Evolutionary conservation across 1,140 invertebrate genomes (phyloP).

Genomic region (Conopomorpha cramerella): DNA sequence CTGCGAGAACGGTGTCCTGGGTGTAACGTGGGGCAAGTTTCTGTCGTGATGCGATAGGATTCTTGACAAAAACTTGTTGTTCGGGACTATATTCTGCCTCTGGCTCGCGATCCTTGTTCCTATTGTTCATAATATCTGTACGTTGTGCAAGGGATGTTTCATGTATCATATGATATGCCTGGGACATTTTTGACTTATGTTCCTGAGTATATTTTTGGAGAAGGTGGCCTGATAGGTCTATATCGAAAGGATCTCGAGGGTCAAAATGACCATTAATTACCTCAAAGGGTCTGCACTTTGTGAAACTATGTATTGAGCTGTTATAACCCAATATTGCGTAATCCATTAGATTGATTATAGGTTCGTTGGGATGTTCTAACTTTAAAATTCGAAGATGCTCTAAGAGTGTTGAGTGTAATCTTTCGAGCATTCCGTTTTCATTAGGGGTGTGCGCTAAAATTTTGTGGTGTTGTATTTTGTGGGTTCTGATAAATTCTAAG

Average conservation of each 20-base stretch:
- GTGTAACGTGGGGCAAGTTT: constrained; percentile 6
- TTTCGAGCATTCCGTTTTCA: too few species aligned
- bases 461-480: too few species aligned
- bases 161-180: background rate
- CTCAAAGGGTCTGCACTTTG: constrained; percentile 1
- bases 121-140: background rate
- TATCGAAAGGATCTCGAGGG: constrained; percentile 1
- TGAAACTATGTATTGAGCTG: constrained; percentile 2
- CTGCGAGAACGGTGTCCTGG: constrained; percentile 1
- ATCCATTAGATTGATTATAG: constrained; percentile 1
- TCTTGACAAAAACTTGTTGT: constrained; percentile 14
- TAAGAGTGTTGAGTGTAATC: too few species aligned
- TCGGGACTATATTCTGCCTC: constrained; percentile 10
- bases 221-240: constrained; percentile 1
- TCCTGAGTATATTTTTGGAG: constrained; percentile 1
- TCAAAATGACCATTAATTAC: constrained; percentile 3
- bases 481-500: too few species aligned
- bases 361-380: background rate
- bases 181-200: background rate
- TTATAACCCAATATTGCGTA: constrained; percentile 1
- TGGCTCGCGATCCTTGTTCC: constrained; percentile 6
- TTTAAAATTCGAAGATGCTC: constrained; percentile 2
- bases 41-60: constrained; percentile 8
- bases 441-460: too few species aligned
- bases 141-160: background rate